These are phyloP conservation scores for Panthera leo DNA, from an alignment of 2,113 vertebrate species.

Conservation along the genomic window DNA sequence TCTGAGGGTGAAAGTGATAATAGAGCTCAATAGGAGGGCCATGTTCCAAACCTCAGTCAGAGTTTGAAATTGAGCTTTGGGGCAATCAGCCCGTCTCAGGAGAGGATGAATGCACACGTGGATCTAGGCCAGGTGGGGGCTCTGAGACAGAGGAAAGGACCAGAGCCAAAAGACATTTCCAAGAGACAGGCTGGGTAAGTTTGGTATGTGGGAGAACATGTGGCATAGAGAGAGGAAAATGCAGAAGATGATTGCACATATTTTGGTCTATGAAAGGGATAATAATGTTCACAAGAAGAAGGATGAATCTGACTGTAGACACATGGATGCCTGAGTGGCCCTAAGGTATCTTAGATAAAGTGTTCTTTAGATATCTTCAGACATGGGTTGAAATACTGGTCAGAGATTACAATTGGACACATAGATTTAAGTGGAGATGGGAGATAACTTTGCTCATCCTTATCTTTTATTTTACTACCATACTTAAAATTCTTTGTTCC, in stretches of 20 bases:
- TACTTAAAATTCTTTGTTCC: not conserved
- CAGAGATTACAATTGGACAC: not conserved
- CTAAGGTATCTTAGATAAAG: not conserved
- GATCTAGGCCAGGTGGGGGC: not conserved
- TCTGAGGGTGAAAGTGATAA: not conserved
- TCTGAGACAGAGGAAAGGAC: not conserved
- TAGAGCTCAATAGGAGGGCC: not conserved
- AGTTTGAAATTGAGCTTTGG: not conserved
- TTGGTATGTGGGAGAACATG: not conserved
- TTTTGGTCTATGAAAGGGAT: not conserved
- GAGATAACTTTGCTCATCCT: not conserved
- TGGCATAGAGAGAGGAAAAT: not conserved
- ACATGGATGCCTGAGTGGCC: not conserved
- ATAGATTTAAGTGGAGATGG: not conserved
- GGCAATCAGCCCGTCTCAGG: not conserved
- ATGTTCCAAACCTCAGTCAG: not conserved
- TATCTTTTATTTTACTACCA: not conserved
- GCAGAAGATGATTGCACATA: not conserved
- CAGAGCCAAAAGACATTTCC: not conserved
- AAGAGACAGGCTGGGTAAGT: not conserved
- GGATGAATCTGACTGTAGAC: not conserved
- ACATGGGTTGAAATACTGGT: not conserved
- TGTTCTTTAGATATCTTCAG: not conserved
- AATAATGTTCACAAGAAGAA: not conserved
- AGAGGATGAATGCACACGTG: not conserved